Evolutionary conservation across 2,113 vertebrate genomes (phyloP).

Genomic region (Smithornis capensis): DNA sequence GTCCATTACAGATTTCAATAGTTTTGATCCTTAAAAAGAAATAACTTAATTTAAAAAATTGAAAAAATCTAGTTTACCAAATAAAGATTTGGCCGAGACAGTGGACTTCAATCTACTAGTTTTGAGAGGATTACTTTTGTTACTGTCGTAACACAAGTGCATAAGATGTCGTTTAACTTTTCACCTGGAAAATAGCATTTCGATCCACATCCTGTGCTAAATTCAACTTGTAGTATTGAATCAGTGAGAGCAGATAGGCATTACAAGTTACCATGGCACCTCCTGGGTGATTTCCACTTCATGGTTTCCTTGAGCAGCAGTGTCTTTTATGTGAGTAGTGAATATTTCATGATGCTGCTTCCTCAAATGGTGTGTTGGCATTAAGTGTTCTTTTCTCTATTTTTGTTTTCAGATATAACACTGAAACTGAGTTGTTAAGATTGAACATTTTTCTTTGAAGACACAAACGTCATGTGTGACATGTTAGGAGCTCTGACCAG

Average conservation of each 20-base stretch:
- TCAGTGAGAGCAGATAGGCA: not conserved
- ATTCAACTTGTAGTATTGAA: not conserved
- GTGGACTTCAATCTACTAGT: not conserved
- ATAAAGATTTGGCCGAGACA: not conserved
- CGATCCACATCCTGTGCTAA: not conserved
- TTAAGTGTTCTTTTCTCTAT: not conserved
- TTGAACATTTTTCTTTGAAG: not conserved
- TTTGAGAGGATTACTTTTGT: not conserved
- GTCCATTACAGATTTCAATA: not conserved
- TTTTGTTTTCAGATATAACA: not conserved
- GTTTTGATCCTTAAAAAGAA: not conserved
- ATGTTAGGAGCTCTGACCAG: not conserved
- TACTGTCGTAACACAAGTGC: not conserved
- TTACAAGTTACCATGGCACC: constrained; percentile 15
- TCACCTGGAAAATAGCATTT: not conserved
- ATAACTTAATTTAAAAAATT: not conserved
- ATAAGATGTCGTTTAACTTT: not conserved
- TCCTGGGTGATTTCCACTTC: not conserved
- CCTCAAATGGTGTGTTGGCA: not conserved
- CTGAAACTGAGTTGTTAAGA: not conserved
- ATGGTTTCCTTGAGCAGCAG: not conserved
- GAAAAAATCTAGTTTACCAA: not conserved
- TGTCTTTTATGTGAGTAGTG: not conserved
- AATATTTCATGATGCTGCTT: not conserved
- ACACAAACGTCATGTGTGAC: not conserved